Evolutionary conservation across 2,113 vertebrate species (phyloP), one percentile per base, ranked within the genome.

Genomic region (Gallinago jamesoni): DNA sequence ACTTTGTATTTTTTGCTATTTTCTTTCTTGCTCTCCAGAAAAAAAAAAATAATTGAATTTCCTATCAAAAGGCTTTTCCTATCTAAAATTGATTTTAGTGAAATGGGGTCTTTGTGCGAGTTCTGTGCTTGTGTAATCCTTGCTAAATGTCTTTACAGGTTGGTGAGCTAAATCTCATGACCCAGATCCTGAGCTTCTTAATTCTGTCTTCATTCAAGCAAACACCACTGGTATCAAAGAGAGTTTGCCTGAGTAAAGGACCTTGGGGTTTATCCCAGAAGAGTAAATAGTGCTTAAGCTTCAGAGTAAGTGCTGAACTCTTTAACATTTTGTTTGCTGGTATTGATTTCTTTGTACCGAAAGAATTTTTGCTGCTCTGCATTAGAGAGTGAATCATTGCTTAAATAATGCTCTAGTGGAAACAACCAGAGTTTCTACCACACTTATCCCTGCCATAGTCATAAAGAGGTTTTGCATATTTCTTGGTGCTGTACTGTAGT

Each of bases 131-230:
- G n/a, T 81, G 73, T 55, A 81, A 73, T 77, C 52, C 55, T 55
- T 76, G 22, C 64, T 87, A 93, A 87, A 90, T 63, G 33, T 74
- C 76, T 83, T 82, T 56, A 31, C 57, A 90, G 73, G 63, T 60
- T 62, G 87, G 82, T 55, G 52, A 81, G 57, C n/a, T 35, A 55
- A 78, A 75, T 48, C 83, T 90, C 75, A 45, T 18, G 52, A 90
- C 76, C 84, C 47, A 70, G 53, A 72, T 89, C 53, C 66, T 64
- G 30, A 96, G 81, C 55, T 90, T 39, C 84, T 89, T 84, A 89
- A 92, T 85, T 59, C 89, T 79, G 35, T 59, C 89, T 84, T 89
- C 60, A 88, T 62, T 89, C 60, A 43, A 66, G 56, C 89, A 88
- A 90, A 85, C 70, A 62, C 35, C 60, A 7, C 6, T 19, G 75